These are phyloP conservation scores for Abramis brama DNA, from an alignment of 2,113 vertebrate species.

Conservation along the genomic window DNA sequence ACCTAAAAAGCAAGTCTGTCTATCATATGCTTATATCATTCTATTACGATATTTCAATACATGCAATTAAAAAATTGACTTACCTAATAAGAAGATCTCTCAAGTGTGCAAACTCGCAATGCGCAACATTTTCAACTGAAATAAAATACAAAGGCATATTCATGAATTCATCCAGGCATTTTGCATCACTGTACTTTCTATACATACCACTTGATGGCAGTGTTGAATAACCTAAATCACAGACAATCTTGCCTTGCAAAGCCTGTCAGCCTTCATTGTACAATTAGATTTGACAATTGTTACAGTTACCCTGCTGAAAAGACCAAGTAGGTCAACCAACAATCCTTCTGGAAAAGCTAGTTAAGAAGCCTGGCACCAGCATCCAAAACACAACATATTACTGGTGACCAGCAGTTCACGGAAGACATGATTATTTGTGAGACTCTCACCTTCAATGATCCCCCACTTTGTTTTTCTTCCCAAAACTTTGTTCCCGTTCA, in stretches of 20 bases:
- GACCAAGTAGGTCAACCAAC: constrained; percentile 7
- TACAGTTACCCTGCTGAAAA: constrained; percentile 15
- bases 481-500: constrained; percentile 90
- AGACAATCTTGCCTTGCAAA: not conserved
- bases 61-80: constrained; percentile 59
- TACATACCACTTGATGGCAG: constrained; percentile 54
- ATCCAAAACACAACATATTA: not conserved
- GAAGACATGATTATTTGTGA: not conserved
- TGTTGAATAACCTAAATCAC: constrained; percentile 44
- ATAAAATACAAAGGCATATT: not conserved
- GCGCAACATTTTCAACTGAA: constrained; percentile 89
- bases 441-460: constrained; percentile 87
- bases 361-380: not conserved
- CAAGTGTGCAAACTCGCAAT: constrained; percentile 92
- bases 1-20: not conserved
- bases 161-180: not conserved
- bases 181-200: not conserved
- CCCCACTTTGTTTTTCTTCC: constrained; percentile 98
- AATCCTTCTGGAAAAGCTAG: not conserved
- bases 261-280: not conserved
- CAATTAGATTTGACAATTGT: not conserved
- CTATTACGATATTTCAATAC: not conserved
- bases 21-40: not conserved
- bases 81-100: constrained; percentile 93
- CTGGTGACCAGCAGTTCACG: not conserved